Base-by-base conservation (phyloP, 2,888 invertebrate species). In the Zeuzera pyrina region DNA sequence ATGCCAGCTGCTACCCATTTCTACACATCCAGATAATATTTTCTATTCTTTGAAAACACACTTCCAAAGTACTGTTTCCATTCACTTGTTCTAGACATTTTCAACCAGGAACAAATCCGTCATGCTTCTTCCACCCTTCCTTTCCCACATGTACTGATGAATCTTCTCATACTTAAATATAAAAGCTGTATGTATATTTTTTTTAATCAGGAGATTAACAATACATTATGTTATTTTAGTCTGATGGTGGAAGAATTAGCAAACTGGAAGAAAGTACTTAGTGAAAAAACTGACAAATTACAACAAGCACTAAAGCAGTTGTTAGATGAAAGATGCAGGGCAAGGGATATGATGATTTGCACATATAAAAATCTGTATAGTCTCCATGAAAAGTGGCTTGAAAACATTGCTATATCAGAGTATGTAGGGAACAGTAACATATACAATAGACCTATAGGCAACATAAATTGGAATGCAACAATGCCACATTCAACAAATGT, bases 241-340 rank as follows among this genome's bases (percentile, higher is more conserved):
- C 87, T 96, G 35, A 93, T 97, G 91, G 92, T 95, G 1, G 96
- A 97, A 73, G 96, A 97, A 73, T 69, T 96, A 43, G 95, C 95
- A 0, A 86, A 89, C 47, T 94, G 94, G 88, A 95, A 95, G 65
- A 92, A 92, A 29, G 86, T 89, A 33, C 78, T 95, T 13, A 88
- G 88, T 10, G 89, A 90, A 44, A 87, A 90, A 62, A 87, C 89
- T 30, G 87, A 87, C 15, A 90, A 89, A 43, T 72, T 91, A 33
- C 89, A 92, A 60, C 88, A 89, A 60, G 85, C 88, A 19, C 78
- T 92, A 39, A 89, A 89, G 61, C 84, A 86, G 42, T 57, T 93
- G 33, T 66, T 93, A 15, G 90, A 91, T 44, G 93, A 94, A 56
- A 84, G 88, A 31, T 87, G 85, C 42, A 77, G 87, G 60, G 74